phyloP scores from a whole-genome alignment of 2,113 vertebrate species.

The Oostethus manadensis region DNA sequence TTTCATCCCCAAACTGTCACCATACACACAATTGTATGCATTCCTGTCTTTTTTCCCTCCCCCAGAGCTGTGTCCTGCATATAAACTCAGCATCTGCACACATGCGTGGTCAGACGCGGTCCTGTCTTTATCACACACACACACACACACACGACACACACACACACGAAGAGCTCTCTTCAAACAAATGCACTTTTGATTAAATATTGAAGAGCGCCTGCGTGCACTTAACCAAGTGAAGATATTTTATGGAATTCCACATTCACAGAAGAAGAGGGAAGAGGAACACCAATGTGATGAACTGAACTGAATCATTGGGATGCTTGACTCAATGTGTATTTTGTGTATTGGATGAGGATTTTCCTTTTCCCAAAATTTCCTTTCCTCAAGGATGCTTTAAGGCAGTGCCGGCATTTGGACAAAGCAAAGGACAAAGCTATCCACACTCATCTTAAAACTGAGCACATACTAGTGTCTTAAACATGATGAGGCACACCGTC shows the following conservation, averaged over 20 bases:
- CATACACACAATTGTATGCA: conserved; percentile 16
- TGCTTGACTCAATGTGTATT: no score
- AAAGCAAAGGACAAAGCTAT: no score
- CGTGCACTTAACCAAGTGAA: conserved; percentile 9
- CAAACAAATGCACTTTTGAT: conserved; percentile 68
- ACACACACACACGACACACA: conserved; percentile 43
- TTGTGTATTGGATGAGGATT: no score
- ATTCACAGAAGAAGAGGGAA: conserved; percentile 7
- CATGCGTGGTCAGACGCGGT: conserved; percentile 25
- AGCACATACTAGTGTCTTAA: no score
- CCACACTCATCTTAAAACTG: no score
- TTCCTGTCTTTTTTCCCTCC: conserved; percentile 9
- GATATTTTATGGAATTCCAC: conserved; percentile 36
- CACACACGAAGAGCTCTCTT: conserved; percentile 42
- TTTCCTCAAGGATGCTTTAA: no score
- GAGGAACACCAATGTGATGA: no score
- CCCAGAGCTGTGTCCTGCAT: conserved; percentile 20
- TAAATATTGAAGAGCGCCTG: conserved; percentile 72
- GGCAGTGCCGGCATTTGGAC: no score
- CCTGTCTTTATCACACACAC: conserved; percentile 44
- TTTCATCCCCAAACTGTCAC: conserved; percentile 60
- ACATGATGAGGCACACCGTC: no score
- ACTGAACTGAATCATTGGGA: no score
- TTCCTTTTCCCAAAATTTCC: no score
- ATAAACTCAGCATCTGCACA: conserved; percentile 34